Evolutionary conservation across 2,113 vertebrate genomes (phyloP), one percentile per base, ranked within the genome.

Genomic region (Nannospalax galili): DNA sequence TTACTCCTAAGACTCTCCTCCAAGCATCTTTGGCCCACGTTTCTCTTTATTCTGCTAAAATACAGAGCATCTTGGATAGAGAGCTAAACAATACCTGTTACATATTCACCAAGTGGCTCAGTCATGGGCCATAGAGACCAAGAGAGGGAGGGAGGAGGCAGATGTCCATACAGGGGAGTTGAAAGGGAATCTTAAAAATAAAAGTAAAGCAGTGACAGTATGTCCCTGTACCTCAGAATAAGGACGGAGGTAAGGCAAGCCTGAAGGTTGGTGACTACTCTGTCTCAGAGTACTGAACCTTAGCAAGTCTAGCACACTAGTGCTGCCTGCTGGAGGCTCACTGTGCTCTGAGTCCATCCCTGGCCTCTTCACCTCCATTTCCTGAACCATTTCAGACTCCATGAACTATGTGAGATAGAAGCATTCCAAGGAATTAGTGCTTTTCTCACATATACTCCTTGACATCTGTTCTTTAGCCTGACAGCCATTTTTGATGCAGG

Each of bases 381-480:
- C 37, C 26, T 37, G 42, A 67, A 30, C 91, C 81, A 10, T 87
- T 96, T 88, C 81, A 82, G 70, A 37, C 42, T 94, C 90, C 17
- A 17, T 48, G 72, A 92, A 73, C 62, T 79, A 74, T 72, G 32
- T 84, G 65, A 69, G 45, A 90, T 73, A 64, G n/a, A 95, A 88
- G 78, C 65, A 87, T 48, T 78, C 86, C 30, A 70, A 92, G 58
- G 60, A 92, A 94, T 70, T n/a, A 87, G 77, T 52, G 95, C 52
- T 26, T 95, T 96, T 93, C 92, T 95, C 95, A 96, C 85, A 91
- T 88, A 94, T 40, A 5, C 78, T 96, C 70, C 60, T 91, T 72
- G 96, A 88, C 92, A 95, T 93, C 96, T 97, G 93, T 95, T 96
- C 95, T 95, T 90, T 74, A 91, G 95, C 78, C 88, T 96, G 95